These are phyloP conservation scores for Fregetta grallaria DNA, from an alignment of 2,113 vertebrate species.

Conservation along the genomic window DNA sequence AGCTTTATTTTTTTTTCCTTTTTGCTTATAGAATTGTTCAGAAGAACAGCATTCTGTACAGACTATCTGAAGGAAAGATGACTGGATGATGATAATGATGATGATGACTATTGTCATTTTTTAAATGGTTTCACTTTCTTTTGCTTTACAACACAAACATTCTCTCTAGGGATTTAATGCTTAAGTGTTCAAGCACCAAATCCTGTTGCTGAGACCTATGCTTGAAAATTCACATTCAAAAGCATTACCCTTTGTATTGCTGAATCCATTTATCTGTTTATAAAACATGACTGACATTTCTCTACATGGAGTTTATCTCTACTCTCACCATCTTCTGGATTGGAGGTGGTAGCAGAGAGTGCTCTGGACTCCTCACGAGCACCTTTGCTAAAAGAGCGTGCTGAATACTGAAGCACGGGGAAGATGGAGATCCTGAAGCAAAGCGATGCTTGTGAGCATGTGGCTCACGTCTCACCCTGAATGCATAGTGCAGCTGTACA, in stretches of 20 bases:
- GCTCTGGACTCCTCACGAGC: not conserved
- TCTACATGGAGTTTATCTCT: not conserved
- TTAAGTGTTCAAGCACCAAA: not conserved
- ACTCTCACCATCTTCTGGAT: not conserved
- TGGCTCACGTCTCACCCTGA: fast-evolving
- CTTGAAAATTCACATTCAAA: not conserved
- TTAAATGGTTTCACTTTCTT: not conserved
- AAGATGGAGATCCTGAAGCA: not conserved
- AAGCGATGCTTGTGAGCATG: fast-evolving
- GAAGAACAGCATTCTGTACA: not conserved
- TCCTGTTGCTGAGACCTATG: not conserved
- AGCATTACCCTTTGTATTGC: not conserved
- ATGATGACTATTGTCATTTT: not conserved
- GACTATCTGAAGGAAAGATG: not conserved
- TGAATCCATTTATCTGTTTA: not conserved
- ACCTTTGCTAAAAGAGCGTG: not conserved
- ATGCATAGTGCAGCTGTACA: not conserved
- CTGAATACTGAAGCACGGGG: not conserved
- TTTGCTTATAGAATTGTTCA: not conserved
- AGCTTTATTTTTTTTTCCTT: not conserved
- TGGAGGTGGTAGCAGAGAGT: not conserved
- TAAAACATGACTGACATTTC: not conserved
- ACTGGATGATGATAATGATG: not conserved
- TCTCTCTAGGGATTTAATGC: not conserved
- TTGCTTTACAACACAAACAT: not conserved